These are phyloP conservation scores for Pandion haliaetus DNA, from an alignment of 2,113 vertebrate species.

Conservation along the genomic window DNA sequence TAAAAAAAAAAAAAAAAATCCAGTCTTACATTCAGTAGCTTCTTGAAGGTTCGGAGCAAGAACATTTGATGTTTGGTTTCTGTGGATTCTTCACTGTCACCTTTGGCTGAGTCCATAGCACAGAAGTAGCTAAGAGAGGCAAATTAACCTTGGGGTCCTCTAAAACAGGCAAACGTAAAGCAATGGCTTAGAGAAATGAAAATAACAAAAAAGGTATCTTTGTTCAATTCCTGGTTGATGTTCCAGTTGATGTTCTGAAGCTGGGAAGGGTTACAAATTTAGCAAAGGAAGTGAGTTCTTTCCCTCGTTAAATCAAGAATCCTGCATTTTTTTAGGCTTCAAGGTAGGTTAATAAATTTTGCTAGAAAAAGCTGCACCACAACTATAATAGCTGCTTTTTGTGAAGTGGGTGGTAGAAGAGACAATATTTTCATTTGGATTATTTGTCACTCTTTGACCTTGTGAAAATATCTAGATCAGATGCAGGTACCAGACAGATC, in stretches of 20 bases:
- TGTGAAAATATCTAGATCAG: not conserved
- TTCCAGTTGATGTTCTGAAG: not conserved
- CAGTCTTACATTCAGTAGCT: slow-evolving; percentile 4
- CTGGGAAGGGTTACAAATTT: not conserved
- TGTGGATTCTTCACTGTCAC: not conserved
- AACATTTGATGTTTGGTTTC: not conserved
- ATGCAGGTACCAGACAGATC: not conserved
- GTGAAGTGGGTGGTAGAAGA: not conserved
- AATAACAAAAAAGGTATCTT: not conserved
- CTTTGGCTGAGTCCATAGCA: not conserved
- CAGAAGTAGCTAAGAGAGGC: not conserved
- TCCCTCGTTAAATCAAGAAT: not conserved
- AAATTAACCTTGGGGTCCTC: not conserved
- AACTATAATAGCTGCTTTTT: not conserved
- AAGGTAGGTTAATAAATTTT: not conserved
- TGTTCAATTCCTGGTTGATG: not conserved
- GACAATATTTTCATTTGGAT: not conserved
- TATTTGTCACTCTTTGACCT: not conserved
- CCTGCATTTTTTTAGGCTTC: not conserved
- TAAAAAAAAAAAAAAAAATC: not conserved
- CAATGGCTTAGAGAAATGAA: not conserved
- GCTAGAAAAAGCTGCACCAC: not conserved
- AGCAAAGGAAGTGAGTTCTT: not conserved
- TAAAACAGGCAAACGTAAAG: not conserved
- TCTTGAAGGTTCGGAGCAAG: not conserved